These are phyloP conservation scores for Gari tellinella DNA, from an alignment of 2,888 invertebrate genomes.

Conservation along the genomic window DNA sequence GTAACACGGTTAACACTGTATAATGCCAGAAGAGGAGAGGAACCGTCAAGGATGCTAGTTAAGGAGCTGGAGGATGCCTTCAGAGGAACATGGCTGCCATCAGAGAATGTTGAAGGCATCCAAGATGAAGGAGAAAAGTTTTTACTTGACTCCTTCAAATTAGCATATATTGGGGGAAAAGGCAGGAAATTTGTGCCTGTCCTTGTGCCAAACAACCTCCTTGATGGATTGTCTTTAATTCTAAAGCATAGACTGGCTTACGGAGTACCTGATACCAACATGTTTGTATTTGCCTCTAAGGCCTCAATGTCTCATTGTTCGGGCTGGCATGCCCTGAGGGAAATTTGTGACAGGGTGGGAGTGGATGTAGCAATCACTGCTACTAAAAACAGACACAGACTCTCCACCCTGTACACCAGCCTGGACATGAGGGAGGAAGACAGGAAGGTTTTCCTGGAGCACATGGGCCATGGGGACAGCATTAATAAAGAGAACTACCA, in stretches of 20 bases:
- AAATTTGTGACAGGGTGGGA: constrained; percentile 35
- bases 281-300: constrained; percentile 53
- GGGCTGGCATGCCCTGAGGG: constrained; percentile 52
- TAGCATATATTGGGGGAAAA: constrained; percentile 52
- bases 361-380: constrained; percentile 31
- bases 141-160: constrained; percentile 36
- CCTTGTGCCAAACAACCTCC: constrained; percentile 47
- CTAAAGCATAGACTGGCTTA: constrained; percentile 22
- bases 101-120: constrained; percentile 20
- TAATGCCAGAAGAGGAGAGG: constrained; percentile 53
- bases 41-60: constrained; percentile 30
- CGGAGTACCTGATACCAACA: constrained; percentile 34
- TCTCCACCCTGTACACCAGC: constrained; percentile 51
- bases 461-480: constrained; percentile 46
- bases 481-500: constrained; percentile 61
- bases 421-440: constrained; percentile 46
- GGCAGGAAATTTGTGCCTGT: constrained; percentile 56
- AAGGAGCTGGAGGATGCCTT: constrained; percentile 29
- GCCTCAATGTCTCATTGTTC: constrained; percentile 32
- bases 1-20: constrained; percentile 48
- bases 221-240: constrained; percentile 30
- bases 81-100: constrained; percentile 31
- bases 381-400: constrained; percentile 48
- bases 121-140: constrained; percentile 52
- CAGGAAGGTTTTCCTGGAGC: constrained; percentile 41